Percentiles rank a stretch among this genome's conserved stretches.
These are phyloP conservation scores for Macaca fascicularis DNA, from an alignment of 2,113 vertebrate genomes.

Conservation along the genomic window DNA sequence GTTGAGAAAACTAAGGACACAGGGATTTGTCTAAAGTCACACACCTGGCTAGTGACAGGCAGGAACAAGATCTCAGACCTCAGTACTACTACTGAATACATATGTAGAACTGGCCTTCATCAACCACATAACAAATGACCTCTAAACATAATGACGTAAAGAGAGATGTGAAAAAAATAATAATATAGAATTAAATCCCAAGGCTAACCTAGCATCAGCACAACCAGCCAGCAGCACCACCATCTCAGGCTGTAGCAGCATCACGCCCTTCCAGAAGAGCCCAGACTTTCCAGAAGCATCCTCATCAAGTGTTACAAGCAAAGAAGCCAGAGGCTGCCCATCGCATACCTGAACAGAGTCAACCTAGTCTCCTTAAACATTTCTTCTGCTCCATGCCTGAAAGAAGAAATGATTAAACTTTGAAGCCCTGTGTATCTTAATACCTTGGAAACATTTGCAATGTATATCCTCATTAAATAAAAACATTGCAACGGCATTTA, in stretches of 20 bases:
- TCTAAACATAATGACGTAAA: not conserved
- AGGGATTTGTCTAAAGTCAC: not conserved
- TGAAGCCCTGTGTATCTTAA: not conserved
- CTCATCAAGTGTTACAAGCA: slow-evolving; percentile 59
- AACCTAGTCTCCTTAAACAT: not conserved
- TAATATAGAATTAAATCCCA: slow-evolving; percentile 63
- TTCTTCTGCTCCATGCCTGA: slow-evolving; percentile 56
- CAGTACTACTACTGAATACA: not conserved
- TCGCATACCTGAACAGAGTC: not conserved
- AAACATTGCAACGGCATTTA: not conserved
- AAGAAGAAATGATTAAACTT: slow-evolving; percentile 65
- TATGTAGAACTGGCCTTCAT: not conserved
- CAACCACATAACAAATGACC: not conserved
- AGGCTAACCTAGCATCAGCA: slow-evolving; percentile 47
- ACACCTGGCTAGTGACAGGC: not conserved
- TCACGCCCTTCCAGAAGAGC: slow-evolving; percentile 24
- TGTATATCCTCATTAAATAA: not conserved
- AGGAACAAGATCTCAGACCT: not conserved
- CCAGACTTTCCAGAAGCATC: not conserved
- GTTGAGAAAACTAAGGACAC: not conserved
- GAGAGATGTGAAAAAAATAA: slow-evolving; percentile 35
- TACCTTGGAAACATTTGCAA: slow-evolving; percentile 61
- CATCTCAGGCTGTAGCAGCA: not conserved
- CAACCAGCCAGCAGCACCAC: slow-evolving; percentile 4
- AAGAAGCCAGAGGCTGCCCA: slow-evolving; percentile 8